phyloP scores from a whole-genome alignment of 2,888 invertebrate species.

The Lepas anatifera region DNA sequence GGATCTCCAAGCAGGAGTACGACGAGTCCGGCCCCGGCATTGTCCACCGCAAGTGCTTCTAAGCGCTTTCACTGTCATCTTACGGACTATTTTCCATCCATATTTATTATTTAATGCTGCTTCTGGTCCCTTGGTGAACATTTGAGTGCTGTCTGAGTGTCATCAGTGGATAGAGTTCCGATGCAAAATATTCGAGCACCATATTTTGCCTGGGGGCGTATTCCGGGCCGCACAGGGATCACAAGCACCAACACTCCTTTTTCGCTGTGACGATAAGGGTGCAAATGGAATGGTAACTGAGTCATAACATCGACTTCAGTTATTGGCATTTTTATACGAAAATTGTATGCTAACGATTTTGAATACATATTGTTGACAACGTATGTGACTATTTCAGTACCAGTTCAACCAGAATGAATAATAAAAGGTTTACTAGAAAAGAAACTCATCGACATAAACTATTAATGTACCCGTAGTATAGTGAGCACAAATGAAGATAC shows the following conservation, averaged over 20 bases:
- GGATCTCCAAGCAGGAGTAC: constrained; percentile 84
- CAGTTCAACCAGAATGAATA: too few species aligned
- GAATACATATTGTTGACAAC: constrained; percentile 6
- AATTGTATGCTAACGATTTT: background rate
- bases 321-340: background rate
- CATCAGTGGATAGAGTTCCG: background rate
- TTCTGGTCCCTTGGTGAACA: constrained; percentile 11
- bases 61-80: constrained; percentile 24
- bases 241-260: background rate
- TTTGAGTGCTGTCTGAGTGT: background rate
- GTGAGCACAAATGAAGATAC: too few species aligned
- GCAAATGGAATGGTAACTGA: background rate
- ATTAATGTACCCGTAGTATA: too few species aligned
- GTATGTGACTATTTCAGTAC: too few species aligned
- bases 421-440: too few species aligned
- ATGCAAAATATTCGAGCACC: constrained; percentile 10
- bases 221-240: background rate
- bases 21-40: constrained; percentile 61
- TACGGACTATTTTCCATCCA: background rate
- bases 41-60: constrained; percentile 42
- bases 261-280: background rate
- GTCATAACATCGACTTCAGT: too few species aligned
- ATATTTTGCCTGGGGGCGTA: background rate
- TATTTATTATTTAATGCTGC: constrained; percentile 1
- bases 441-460: too few species aligned